Evolutionary conservation across 2,797 vertebrate species (phyloP).

Genomic region (Scolopax rusticola): DNA sequence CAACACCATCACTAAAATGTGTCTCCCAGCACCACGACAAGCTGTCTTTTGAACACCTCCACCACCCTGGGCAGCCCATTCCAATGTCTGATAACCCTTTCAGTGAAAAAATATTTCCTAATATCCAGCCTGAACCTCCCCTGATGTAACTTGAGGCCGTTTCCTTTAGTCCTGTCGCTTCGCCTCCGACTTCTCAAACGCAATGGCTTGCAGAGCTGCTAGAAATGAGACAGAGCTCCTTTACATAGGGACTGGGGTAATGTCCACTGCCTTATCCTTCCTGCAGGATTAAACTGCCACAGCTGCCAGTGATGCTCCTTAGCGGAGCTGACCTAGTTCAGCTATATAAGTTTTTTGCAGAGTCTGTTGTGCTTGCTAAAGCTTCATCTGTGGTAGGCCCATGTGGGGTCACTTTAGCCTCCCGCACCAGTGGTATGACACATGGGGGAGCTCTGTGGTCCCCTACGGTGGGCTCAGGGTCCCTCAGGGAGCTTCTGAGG

Average conservation of each 20-base stretch:
- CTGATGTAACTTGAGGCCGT: no score
- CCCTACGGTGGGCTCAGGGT: rapidly evolving
- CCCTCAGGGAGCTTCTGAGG: neutral
- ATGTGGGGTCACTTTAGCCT: rapidly evolving
- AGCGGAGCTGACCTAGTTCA: neutral
- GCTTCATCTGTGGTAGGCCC: neutral
- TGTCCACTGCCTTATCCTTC: no score
- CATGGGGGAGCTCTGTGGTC: neutral
- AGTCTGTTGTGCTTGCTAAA: neutral
- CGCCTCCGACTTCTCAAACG: neutral
- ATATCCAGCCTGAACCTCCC: no score
- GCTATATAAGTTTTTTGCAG: neutral
- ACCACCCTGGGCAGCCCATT: no score
- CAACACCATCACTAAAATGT: no score
- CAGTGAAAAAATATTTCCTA: no score
- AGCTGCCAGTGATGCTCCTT: neutral
- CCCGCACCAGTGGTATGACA: neutral
- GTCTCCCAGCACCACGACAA: no score
- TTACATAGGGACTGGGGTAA: rapidly evolving
- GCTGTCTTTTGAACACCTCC: no score
- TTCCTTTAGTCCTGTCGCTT: no score
- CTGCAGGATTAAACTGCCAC: no score
- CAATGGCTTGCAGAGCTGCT: neutral
- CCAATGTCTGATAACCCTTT: no score
- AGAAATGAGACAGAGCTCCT: neutral